Evolutionary conservation across 2,797 vertebrate genomes (phyloP).

Genomic region (Trematomus bernacchii): DNA sequence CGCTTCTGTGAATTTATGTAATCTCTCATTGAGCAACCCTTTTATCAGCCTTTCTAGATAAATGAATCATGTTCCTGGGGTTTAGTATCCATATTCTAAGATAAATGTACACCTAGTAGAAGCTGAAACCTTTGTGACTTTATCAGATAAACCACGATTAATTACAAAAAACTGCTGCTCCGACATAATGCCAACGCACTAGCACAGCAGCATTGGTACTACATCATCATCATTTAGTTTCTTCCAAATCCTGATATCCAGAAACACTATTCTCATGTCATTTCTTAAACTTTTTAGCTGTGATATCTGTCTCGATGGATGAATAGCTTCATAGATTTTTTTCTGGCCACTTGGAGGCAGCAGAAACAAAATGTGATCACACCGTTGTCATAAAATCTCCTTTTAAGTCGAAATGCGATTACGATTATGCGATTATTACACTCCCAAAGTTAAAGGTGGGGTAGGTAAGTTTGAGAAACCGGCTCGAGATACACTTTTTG

Average conservation of each 20-base stretch:
- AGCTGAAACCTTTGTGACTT: background rate
- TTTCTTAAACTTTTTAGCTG: background rate
- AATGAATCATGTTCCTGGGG: background rate
- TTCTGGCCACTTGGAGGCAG: background rate
- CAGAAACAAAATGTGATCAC: background rate
- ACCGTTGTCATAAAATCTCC: background rate
- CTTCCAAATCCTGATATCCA: background rate
- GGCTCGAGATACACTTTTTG: too few relatives aligned
- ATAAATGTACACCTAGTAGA: background rate
- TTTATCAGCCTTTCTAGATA: constrained; percentile 5
- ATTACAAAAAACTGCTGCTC: background rate
- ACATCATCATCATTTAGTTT: background rate
- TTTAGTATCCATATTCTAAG: background rate
- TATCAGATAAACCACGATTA: background rate
- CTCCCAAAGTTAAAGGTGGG: too few relatives aligned
- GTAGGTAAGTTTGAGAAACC: too few relatives aligned
- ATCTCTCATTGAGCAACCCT: background rate
- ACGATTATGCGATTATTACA: too few relatives aligned
- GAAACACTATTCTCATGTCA: background rate
- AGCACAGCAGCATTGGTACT: background rate
- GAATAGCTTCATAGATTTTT: background rate
- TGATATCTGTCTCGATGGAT: background rate
- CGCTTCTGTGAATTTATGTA: background rate
- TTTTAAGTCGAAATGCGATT: background rate
- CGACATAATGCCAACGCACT: background rate